Conservation (phyloP, 1,140 invertebrate genomes). For the Chymomyza costata region DNA sequence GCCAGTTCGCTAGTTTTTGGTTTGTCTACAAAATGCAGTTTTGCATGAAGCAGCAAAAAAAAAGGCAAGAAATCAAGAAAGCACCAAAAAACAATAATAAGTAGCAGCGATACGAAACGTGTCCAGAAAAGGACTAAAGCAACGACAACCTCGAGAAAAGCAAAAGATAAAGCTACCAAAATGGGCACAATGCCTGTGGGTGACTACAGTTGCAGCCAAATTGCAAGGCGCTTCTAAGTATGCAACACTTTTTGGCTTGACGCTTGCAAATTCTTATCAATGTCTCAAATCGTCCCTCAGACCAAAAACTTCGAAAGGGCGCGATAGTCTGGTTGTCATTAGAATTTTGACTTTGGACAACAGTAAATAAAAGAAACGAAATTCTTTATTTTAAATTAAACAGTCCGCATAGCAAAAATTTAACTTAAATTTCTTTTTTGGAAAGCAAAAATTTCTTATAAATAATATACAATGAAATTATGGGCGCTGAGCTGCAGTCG, state of each 20-base stretch:
- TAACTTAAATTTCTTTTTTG: too few species aligned
- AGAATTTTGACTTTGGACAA: conserved; percentile 21
- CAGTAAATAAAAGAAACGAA: too few species aligned
- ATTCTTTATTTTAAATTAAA: too few species aligned
- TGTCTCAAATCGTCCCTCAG: conserved; percentile 41
- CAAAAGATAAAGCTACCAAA: conserved; percentile 32
- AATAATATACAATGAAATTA: too few species aligned
- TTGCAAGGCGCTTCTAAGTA: conserved; percentile 29
- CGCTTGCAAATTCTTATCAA: conserved; percentile 45
- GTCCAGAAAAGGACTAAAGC: conserved; percentile 7
- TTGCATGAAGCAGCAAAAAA: conserved; percentile 44
- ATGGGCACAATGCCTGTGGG: too few species aligned
- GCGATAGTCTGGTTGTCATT: conserved; percentile 39
- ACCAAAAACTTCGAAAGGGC: conserved; percentile 55
- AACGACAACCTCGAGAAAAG: conserved; percentile 26
- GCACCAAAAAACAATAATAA: conserved; percentile 41
- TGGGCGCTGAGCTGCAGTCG: conserved; percentile 22
- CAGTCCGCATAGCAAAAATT: too few species aligned
- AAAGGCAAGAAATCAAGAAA: conserved; percentile 2
- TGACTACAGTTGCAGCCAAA: too few species aligned
- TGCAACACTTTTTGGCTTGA: conserved; percentile 33
- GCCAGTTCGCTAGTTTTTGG: conserved; percentile 56
- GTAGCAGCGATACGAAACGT: conserved; percentile 18
- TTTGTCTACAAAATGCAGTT: conserved; percentile 68
- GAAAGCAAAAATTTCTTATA: too few species aligned